These are phyloP conservation scores for Rotaria sp. DNA, from an alignment of 2,888 invertebrate genomes.

Conservation along the genomic window DNA sequence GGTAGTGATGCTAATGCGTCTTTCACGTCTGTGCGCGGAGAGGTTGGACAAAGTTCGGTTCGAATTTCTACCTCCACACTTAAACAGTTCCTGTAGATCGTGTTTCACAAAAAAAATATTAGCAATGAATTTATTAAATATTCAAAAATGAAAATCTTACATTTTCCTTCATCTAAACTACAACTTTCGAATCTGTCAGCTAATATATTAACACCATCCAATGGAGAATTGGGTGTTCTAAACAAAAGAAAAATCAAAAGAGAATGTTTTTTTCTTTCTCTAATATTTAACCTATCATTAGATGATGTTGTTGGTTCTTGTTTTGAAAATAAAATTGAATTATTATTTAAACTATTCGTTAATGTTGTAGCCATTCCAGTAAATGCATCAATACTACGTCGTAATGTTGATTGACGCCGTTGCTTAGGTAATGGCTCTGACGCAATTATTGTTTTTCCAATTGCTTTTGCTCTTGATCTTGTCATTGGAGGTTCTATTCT, in stretches of 20 bases:
- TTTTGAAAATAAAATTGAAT: neutral
- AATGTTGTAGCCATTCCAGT: neutral
- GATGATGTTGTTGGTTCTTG: neutral
- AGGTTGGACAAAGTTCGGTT: no score
- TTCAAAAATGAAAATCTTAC: neutral
- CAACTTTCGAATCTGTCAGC: slow-evolving; percentile 12
- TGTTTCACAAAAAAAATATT: no score
- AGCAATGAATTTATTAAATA: no score
- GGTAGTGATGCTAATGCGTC: no score
- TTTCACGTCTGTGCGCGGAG: no score
- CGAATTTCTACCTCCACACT: no score
- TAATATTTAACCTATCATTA: neutral
- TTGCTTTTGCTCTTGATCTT: slow-evolving; percentile 20
- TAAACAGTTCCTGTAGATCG: no score
- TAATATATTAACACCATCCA: slow-evolving; percentile 10
- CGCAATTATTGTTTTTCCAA: no score
- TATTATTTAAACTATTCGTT: neutral
- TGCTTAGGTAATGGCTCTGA: neutral
- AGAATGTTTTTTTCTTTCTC: neutral
- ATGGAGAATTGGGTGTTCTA: neutral
- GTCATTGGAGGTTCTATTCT: slow-evolving; percentile 8
- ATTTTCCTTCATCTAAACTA: slow-evolving; percentile 17
- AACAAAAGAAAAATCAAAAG: neutral
- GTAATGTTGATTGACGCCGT: neutral
- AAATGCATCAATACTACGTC: neutral